phyloP scores from a whole-genome alignment of 2,888 invertebrate species.

The Platerodrilus igneus region DNA sequence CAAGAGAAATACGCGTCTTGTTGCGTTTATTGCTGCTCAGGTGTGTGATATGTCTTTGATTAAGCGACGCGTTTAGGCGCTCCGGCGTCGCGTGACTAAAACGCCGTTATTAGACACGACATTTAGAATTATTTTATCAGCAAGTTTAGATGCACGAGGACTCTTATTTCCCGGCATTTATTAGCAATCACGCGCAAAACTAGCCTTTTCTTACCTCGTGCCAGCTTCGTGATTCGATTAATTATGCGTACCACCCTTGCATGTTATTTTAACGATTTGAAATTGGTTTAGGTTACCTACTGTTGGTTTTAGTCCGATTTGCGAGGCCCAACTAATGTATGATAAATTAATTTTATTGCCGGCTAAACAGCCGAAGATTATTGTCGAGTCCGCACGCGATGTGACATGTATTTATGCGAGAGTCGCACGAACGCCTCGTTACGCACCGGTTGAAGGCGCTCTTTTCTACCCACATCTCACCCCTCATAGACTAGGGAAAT shows the following conservation, averaged over 20 bases:
- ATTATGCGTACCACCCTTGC: conserved; percentile 47
- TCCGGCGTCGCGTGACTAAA: conserved; percentile 40
- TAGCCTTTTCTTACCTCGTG: conserved; percentile 47
- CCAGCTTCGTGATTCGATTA: conserved; percentile 47
- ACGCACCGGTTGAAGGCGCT: conserved; percentile 28
- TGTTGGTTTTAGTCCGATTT: conserved; percentile 44
- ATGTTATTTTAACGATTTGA: conserved; percentile 38
- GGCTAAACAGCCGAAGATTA: conserved; percentile 50
- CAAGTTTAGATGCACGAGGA: conserved; percentile 46
- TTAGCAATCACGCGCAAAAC: conserved; percentile 48
- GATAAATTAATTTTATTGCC: conserved; percentile 52
- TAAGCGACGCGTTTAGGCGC: conserved; percentile 41
- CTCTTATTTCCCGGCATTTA: conserved; percentile 51
- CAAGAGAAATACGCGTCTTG: no score
- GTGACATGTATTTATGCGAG: conserved; percentile 45
- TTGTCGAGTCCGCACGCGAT: conserved; percentile 48
- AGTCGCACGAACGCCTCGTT: conserved; percentile 39
- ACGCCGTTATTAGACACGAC: conserved; percentile 49
- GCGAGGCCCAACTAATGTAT: conserved; percentile 42
- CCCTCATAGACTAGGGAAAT: conserved; percentile 32
- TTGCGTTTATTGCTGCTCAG: no score
- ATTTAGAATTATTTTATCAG: conserved; percentile 51
- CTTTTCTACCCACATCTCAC: conserved; percentile 8
- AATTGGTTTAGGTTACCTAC: conserved; percentile 31
- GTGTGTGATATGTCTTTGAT: conserved; percentile 39